Evolutionary conservation across 2,888 invertebrate genomes (phyloP).

Genomic region (Lysandra coridon): DNA sequence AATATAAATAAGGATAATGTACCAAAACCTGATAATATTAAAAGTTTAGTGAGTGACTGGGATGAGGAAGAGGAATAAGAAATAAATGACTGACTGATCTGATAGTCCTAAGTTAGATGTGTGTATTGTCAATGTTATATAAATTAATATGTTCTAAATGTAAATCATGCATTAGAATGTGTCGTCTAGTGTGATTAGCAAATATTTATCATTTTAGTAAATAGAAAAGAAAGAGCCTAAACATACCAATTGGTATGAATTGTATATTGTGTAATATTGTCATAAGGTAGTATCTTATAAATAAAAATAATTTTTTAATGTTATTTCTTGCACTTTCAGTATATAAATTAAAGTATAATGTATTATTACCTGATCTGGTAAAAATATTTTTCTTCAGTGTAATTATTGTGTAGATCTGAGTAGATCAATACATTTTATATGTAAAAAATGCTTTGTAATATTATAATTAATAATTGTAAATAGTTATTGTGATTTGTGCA

Average conservation of each 20-base stretch:
- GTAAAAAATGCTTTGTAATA: not conserved
- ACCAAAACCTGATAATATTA: conserved; percentile 61
- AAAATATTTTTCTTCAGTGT: not conserved
- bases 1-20: conserved; percentile 31
- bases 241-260: not conserved
- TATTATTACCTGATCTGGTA: not conserved
- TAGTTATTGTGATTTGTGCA: not conserved
- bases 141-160: conserved; percentile 4
- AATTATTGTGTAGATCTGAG: not conserved
- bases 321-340: conserved; percentile 1
- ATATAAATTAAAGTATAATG: not conserved
- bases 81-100: conserved; percentile 38
- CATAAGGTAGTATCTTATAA: not conserved
- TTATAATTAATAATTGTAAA: not conserved
- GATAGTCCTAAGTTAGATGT: not conserved
- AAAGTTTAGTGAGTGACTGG: conserved; percentile 76
- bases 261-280: conserved; percentile 3
- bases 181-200: not conserved
- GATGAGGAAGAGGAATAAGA: conserved; percentile 71
- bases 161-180: conserved; percentile 1
- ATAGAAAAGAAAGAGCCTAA: not conserved
- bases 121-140: not conserved
- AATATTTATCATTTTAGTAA: not conserved
- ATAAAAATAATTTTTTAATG: not conserved
- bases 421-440: not conserved